Base-by-base conservation (phyloP, 2,113 vertebrate genomes). In the Triplophysa rosa region DNA sequence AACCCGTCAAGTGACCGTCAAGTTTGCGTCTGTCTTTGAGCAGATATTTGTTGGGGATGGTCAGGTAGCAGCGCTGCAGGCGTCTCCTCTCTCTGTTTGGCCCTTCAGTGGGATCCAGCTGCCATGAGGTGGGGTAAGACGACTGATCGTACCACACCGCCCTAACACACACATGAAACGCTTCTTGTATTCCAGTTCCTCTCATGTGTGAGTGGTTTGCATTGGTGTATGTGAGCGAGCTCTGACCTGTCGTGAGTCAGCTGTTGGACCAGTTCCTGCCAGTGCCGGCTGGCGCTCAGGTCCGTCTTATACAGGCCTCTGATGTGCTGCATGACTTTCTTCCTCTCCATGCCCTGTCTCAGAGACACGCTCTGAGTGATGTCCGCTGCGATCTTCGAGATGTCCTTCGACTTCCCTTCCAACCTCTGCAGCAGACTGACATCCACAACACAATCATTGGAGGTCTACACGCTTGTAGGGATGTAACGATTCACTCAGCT, bases 251-350 rank as follows among this genome's bases (percentile, higher is more conserved):
- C 98, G 0, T 99, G 97, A 0, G 95, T 96, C 83, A 98, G 93
- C 71, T 99, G 97, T 37, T 97, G 97, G 85, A 97, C 95, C 63
- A 99, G 93, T 63, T 99, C 97, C 87, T 98, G 96, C 98, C 98
- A 99, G 80, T 96, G 95, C 7, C 97, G 94, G 87, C 96, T 96
- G 85, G 96, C 95, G 72, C 96, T 98, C 59, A 99, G 89, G 84
- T 97, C 96, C 1, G 93, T 93, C 87, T 99, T 99, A 84, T 98
- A 99, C 85, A 98, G 95, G 17, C 95, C 92, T 79, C 96, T 92
- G 88, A 99, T 98, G 87, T 99, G 96, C 90, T 96, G 96, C 85
- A 99, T 99, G 83, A 99, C 96, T 87, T 96, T 98, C 88, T 99
- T 99, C 69, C 97, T 93, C 92, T 99, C 97, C 89, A 96, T 95